Percentiles rank a stretch among this genome's conserved stretches.
Conservation (phyloP, 2,888 invertebrate species). For the Conomelus anceps region DNA sequence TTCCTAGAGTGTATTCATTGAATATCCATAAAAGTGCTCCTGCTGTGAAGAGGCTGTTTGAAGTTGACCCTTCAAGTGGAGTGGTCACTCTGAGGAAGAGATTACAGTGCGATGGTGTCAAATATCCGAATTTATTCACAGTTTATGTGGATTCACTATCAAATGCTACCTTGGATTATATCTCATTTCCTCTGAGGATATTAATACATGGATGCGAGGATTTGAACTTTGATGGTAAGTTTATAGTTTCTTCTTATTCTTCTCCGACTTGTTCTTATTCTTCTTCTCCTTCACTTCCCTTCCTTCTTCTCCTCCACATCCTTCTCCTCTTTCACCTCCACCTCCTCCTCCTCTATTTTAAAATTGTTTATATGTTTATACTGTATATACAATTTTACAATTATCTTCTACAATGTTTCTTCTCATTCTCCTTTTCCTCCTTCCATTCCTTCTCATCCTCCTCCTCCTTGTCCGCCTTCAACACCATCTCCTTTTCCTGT, state of each 20-base stretch:
- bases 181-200: constrained; percentile 39
- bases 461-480: too few species aligned
- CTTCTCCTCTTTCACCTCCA: too few species aligned
- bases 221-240: constrained; percentile 31
- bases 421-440: too few species aligned
- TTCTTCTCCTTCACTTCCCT: too few species aligned
- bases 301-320: too few species aligned
- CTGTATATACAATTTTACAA: too few species aligned
- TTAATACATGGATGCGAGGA: constrained; percentile 37
- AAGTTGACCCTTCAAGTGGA: constrained; percentile 67
- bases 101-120: constrained; percentile 70
- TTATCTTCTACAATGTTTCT: too few species aligned
- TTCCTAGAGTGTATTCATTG: constrained; percentile 59
- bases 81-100: constrained; percentile 64
- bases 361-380: too few species aligned
- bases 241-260: constrained; percentile 11
- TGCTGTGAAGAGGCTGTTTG: constrained; percentile 70
- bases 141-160: constrained; percentile 82
- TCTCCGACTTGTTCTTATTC: not conserved
- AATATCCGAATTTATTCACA: constrained; percentile 78
- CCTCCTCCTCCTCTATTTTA: too few species aligned
- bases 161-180: constrained; percentile 44
- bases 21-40: constrained; percentile 74
- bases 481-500: too few species aligned
- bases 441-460: too few species aligned